Base-by-base conservation (phyloP, 1,140 invertebrate species). In the Muscidifurax raptorellus region DNA sequence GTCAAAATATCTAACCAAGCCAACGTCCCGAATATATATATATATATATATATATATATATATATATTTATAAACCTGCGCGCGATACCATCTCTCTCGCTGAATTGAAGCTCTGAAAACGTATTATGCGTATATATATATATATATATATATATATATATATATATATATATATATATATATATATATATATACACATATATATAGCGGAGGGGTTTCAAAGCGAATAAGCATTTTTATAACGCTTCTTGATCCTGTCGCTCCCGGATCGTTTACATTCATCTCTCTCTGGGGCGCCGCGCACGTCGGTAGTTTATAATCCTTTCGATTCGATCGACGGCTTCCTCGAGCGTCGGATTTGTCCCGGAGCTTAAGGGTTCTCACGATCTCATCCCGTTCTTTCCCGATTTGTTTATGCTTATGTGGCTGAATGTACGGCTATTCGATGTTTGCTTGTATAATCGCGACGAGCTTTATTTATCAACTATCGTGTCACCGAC, bases 251-350 rank as follows among this genome's bases (percentile, higher is more conserved):
- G 30, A 74, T 74, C 69, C 40, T 59, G 69, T 40, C 30, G 30
- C 67, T 59, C n/a, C n/a, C 67, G 18, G 59, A 83, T 67, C 74
- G 36, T 77, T 83, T 77, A 64, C 30, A 82, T 76, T 78, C 75
- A 78, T 78, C 77, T 22, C 1, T 47, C 25, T 44, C 28, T 59
- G 7, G 47, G 5, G 36, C 36, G 36, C 32, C 67, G 18, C 67
- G 18, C 52, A n/a, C 52, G 22, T 59, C 52, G 6, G 52, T 22
- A n/a, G 52, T n/a, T 22, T 59, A 78, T 78, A 77, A 78, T 83
- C 59, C 77, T 67, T 67, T 67, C 25, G 72, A 10, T 77, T 77
- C 25, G 25, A 79, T 72, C 74, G 28, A 36, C 28, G 66, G 44
- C 15, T 71, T 78, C 40, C 67, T 44, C 69, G 7, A 9, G 25